Percentiles rank a stretch among this genome's conserved stretches.
These are phyloP conservation scores for Ephialtes manifestator DNA, from an alignment of 2,888 invertebrate genomes.

Conservation along the genomic window DNA sequence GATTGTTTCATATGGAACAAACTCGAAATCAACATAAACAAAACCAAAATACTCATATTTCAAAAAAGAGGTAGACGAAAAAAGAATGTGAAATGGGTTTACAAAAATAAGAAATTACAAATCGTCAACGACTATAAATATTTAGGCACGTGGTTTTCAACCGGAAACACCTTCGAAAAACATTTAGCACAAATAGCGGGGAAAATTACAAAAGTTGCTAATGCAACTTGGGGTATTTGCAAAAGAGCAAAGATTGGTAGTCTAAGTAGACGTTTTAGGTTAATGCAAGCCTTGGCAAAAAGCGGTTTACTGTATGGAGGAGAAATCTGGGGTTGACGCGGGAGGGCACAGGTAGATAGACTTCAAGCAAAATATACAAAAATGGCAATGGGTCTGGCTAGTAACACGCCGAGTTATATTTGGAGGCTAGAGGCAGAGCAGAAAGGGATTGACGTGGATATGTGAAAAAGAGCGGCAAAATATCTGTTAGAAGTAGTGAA, in stretches of 20 bases:
- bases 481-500: no score
- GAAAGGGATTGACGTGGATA: neutral
- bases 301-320: constrained; percentile 52
- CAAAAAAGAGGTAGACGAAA: no score
- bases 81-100: constrained; percentile 44
- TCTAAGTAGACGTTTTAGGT: constrained; percentile 6
- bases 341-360: constrained; percentile 24
- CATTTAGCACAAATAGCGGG: constrained; percentile 28
- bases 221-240: constrained; percentile 57
- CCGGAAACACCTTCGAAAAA: no score
- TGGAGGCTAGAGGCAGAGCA: constrained; percentile 10
- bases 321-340: constrained; percentile 50
- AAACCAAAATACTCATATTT: no score
- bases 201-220: constrained; percentile 46
- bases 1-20: no score
- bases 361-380: constrained; percentile 15
- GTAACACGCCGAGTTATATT: constrained; percentile 38
- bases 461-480: no score
- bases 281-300: constrained; percentile 38
- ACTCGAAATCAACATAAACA: no score
- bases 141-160: constrained; percentile 28
- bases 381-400: constrained; percentile 1
- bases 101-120: constrained; percentile 32
- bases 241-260: constrained; percentile 34
- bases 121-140: constrained; percentile 59